A percentile compares a stretch with the other conserved stretches of the same genome.
Conservation (phyloP, 2,113 vertebrate species). For the Microcebus jonahi region DNA sequence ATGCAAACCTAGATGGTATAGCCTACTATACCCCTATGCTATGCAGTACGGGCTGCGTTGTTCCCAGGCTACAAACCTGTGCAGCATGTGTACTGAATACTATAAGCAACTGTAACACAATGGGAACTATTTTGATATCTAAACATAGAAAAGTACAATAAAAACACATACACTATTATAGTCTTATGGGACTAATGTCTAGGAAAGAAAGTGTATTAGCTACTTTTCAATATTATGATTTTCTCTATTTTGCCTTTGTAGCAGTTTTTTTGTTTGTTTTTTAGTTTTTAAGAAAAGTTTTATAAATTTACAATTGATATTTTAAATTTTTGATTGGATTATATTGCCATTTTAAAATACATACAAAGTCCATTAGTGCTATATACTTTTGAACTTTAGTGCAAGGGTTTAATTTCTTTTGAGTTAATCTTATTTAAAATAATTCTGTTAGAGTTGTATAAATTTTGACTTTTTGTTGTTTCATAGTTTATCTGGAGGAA, state of each 20-base stretch:
- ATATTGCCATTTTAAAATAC: background rate
- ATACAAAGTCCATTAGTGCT: background rate
- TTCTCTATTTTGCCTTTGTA: background rate
- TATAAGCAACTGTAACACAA: background rate
- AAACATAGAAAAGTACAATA: background rate
- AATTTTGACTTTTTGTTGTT: constrained; percentile 16
- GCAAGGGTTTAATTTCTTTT: background rate
- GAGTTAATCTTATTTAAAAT: background rate
- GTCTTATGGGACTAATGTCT: background rate
- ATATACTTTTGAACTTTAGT: background rate
- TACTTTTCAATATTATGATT: background rate
- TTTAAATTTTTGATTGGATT: background rate
- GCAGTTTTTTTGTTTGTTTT: background rate
- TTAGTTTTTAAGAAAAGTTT: background rate
- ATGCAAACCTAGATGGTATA: background rate
- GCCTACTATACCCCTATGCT: background rate
- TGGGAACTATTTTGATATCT: background rate
- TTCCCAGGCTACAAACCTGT: background rate
- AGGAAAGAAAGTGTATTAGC: background rate
- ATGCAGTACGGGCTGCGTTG: too few species aligned
- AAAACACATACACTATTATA: background rate
- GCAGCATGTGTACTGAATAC: background rate
- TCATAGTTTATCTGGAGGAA: constrained; percentile 81
- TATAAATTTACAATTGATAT: background rate
- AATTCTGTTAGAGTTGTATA: background rate